These are phyloP conservation scores for Formicarius rufipectus DNA, from an alignment of 2,113 vertebrate species.

Conservation along the genomic window DNA sequence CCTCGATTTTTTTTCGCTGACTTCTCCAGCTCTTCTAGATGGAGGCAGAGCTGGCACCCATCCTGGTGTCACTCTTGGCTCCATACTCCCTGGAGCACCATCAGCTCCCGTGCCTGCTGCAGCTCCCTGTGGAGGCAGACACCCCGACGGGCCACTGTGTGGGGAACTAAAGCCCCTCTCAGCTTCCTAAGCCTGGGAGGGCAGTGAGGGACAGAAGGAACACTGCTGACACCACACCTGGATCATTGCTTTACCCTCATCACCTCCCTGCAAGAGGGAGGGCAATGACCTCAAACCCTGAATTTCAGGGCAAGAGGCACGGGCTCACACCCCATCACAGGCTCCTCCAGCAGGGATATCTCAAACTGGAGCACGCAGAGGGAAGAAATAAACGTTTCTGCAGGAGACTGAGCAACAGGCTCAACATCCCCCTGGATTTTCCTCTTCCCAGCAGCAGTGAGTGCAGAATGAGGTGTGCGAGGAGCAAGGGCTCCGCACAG, in stretches of 20 bases:
- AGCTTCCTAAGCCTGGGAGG: background rate
- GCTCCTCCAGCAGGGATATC: background rate
- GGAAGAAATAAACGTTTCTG: background rate
- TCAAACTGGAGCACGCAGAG: background rate
- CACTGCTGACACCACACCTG: background rate
- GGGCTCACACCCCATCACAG: fast-evolving
- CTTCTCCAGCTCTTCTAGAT: background rate
- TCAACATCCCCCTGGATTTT: background rate
- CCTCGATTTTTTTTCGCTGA: background rate
- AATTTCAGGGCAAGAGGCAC: fast-evolving
- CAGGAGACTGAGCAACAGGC: background rate
- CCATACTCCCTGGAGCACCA: background rate
- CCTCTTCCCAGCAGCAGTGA: background rate
- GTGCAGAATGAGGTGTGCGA: fast-evolving
- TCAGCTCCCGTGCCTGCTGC: fast-evolving
- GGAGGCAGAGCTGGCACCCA: slow-evolving; percentile 4
- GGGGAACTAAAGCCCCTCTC: background rate
- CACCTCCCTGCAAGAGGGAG: background rate
- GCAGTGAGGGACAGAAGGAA: background rate
- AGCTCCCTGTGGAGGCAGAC: background rate
- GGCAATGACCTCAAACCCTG: background rate
- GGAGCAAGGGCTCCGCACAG: background rate
- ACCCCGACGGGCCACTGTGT: fast-evolving
- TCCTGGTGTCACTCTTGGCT: background rate
- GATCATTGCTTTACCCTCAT: background rate